Conservation (phyloP, 2,888 invertebrate genomes). For the Cyclophora albipunctata region DNA sequence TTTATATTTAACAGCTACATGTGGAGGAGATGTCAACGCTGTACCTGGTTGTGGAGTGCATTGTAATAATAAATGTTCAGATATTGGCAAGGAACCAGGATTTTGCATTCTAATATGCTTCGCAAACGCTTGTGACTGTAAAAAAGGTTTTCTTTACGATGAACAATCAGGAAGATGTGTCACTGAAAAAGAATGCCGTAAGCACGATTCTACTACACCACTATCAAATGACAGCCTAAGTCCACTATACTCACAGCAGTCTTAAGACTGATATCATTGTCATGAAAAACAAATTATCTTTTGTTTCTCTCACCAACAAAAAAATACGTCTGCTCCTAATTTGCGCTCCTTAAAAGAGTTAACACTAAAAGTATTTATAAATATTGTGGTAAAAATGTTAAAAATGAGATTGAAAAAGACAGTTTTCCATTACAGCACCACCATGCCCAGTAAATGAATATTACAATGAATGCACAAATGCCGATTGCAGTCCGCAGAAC, state of each 20-base stretch:
- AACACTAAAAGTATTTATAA: no score
- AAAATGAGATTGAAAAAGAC: no score
- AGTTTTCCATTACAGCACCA: constrained; percentile 6
- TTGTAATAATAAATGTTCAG: constrained; percentile 21
- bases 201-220: constrained; percentile 11
- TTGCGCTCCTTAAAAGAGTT: no score
- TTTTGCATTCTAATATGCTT: constrained; percentile 15
- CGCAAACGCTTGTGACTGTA: constrained; percentile 25
- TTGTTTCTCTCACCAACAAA: no score
- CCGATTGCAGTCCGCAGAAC: constrained; percentile 8
- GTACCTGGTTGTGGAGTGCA: constrained; percentile 21
- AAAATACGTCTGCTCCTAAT: no score
- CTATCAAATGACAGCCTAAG: background rate
- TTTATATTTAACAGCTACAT: constrained; percentile 15
- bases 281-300: no score
- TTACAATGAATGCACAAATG: constrained; percentile 5
- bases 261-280: no score
- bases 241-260: no score
- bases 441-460: constrained; percentile 12
- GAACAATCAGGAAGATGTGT: constrained; percentile 23
- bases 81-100: constrained; percentile 8
- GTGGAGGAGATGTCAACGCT: constrained; percentile 24
- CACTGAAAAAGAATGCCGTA: constrained; percentile 25
- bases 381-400: no score
- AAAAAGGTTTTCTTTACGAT: constrained; percentile 20